Conservation (phyloP, 2,888 invertebrate genomes). For the Busseola fusca region DNA sequence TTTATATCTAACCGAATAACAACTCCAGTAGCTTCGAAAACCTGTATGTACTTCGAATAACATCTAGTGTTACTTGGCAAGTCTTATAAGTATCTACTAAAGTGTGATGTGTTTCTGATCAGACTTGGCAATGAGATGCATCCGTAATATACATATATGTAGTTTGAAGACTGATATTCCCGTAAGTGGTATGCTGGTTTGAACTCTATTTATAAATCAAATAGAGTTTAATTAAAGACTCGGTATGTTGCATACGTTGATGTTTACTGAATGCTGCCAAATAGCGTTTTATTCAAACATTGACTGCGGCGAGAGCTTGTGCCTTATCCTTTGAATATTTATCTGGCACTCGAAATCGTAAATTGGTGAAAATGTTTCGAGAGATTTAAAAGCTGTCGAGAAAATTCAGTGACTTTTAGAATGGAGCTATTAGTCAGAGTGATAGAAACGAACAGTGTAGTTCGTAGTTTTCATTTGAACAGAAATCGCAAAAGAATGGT, state of each 20-base stretch:
- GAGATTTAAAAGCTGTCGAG: not conserved
- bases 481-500: no score
- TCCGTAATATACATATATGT: not conserved
- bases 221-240: not conserved
- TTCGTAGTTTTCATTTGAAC: not conserved
- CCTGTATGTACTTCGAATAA: not conserved
- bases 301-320: conserved; percentile 9
- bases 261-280: conserved; percentile 15
- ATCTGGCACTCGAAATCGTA: conserved; percentile 5
- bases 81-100: not conserved
- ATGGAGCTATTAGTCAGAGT: not conserved
- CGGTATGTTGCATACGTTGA: not conserved
- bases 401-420: not conserved
- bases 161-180: not conserved
- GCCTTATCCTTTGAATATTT: conserved; percentile 11
- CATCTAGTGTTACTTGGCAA: not conserved
- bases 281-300: conserved; percentile 22
- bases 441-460: not conserved
- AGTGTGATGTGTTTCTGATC: not conserved
- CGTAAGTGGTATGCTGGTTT: not conserved
- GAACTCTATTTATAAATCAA: not conserved
- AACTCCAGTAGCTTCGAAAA: not conserved
- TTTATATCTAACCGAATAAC: not conserved
- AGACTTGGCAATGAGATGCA: not conserved
- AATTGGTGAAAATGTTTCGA: not conserved